Conservation (phyloP, 2,797 vertebrate species). For the Lophotriccus pileatus region DNA sequence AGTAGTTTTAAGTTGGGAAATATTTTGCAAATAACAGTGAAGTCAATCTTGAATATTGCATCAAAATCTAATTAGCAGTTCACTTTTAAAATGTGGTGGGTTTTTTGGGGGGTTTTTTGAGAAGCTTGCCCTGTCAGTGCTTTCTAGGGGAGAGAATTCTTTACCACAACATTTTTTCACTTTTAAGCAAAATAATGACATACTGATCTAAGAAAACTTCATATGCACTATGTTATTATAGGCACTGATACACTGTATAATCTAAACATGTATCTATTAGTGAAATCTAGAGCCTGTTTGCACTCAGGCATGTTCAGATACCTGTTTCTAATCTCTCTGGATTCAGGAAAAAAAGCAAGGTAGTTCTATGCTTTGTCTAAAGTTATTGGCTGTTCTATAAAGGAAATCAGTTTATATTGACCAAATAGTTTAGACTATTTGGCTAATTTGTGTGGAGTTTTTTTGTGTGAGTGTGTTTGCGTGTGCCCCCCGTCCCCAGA, state of each 20-base stretch:
- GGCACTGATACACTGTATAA: neutral
- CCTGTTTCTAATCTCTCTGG: neutral
- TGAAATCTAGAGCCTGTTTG: neutral
- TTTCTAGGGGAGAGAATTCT: neutral
- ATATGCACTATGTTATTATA: neutral
- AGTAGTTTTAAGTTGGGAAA: neutral
- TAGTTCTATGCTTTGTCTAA: neutral
- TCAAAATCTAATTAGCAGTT: neutral
- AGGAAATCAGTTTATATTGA: neutral
- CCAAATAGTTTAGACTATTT: neutral
- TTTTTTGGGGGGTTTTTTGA: no score
- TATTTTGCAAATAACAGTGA: neutral
- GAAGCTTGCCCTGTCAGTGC: neutral
- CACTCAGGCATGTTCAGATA: neutral
- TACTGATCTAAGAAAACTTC: neutral
- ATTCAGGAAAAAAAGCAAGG: neutral
- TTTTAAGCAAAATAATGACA: neutral
- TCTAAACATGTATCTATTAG: neutral
- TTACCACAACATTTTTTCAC: neutral
- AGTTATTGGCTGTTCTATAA: neutral
- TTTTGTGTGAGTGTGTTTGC: neutral
- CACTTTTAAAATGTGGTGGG: no score
- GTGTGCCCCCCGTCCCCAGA: no score
- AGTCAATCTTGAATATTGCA: neutral
- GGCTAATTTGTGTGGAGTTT: no score